Evolutionary conservation across 2,797 vertebrate species (phyloP), one percentile per base, ranked within the genome.

Genomic region (Oreochromis mossambicus): DNA sequence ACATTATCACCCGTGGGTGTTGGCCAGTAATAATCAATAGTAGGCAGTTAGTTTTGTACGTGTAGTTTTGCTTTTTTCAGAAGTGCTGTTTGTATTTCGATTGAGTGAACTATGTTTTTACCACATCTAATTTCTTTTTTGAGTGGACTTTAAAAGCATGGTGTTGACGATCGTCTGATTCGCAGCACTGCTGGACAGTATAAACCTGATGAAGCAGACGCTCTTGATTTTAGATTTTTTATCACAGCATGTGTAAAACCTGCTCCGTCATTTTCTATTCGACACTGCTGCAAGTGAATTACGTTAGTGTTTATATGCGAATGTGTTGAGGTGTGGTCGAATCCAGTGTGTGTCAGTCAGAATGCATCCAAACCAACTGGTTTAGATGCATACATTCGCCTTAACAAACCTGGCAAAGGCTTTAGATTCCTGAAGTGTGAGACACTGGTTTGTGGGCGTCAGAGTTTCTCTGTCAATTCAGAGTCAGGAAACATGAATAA

Each of bases 351-450:
- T 78, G 79, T 70, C 66, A 92, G 77, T 8, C 78, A 82, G 79
- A 88, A 93, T 90, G 82, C 89, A 94, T 93, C 93, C 88, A 80
- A 90, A 94, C 95, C 70, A 56, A 95, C 96, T 82, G 92, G 96
- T 96, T 96, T 88, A 32, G 51, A 91, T 76, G 77, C 80, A 80
- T 13, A 82, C 91, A 81, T 93, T 90, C 83, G 81, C 78, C 43
- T 51, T 66, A 88, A 56, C 82, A 87, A 87, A 80, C 83, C 87
- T 84, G 83, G 86, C 90, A 87, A 77, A 81, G 58, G 85, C 55
- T 90, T 89, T 4, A 84, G 81, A 96, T 96, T 95, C 95, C 92
- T 94, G 50, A 92, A 48, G 80, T 17, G 80, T 94, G 92, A 95
- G 77, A 56, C 52, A 34, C 11, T 7, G 13, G 52, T 41, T 55